Conservation (phyloP, 2,797 vertebrate species). For the Eulemur albifrons region DNA sequence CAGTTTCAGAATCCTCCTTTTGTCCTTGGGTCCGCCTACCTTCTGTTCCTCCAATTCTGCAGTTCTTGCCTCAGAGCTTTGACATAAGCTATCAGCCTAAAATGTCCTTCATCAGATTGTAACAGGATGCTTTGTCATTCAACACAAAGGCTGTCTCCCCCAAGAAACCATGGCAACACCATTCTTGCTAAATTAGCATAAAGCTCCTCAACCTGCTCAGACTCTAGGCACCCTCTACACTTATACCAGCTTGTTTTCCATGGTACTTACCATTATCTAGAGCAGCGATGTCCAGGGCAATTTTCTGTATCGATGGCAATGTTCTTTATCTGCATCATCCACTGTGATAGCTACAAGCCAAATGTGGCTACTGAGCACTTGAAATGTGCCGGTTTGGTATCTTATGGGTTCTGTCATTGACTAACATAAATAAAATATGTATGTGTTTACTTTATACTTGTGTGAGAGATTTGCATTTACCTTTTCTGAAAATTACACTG, state of each 20-base stretch:
- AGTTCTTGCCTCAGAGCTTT: neutral
- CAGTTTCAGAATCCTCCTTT: neutral
- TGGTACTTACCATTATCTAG: neutral
- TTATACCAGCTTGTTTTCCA: neutral
- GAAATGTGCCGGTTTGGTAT: neutral
- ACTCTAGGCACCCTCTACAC: neutral
- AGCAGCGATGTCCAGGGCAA: neutral
- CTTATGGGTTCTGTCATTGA: neutral
- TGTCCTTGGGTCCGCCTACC: neutral
- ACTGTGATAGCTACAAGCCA: neutral
- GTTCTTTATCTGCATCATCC: neutral
- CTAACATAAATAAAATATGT: neutral
- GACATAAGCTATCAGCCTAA: neutral
- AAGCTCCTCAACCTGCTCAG: neutral
- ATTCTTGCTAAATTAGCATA: neutral
- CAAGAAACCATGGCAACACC: neutral
- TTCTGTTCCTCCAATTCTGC: neutral
- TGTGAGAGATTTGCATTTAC: neutral
- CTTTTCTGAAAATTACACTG: neutral
- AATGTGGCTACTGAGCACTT: fast-evolving
- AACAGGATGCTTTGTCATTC: neutral
- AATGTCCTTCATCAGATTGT: neutral
- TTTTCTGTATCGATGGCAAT: neutral
- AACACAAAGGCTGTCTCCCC: neutral
- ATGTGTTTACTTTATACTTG: neutral